Evolutionary conservation across 2,888 invertebrate genomes (phyloP).

Genomic region (Cephus rjabovi): DNA sequence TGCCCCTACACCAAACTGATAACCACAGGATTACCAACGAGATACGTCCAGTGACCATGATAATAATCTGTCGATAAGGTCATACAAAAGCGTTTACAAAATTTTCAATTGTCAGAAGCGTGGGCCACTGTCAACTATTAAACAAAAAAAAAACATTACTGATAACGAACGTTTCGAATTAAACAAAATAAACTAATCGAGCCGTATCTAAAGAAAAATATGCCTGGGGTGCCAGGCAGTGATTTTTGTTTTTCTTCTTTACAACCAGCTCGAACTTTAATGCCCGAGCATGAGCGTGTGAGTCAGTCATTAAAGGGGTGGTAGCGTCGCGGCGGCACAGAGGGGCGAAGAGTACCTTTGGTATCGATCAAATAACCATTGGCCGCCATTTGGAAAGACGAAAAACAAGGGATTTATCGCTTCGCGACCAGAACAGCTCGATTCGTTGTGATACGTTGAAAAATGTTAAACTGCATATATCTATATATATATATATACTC

Average conservation of each 20-base stretch:
- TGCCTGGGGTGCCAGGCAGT: not conserved
- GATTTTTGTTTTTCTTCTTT: not conserved
- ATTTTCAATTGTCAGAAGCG: not conserved
- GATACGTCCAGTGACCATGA: not conserved
- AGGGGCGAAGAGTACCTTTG: constrained; percentile 22
- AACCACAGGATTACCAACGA: not conserved
- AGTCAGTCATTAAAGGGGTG: constrained; percentile 55
- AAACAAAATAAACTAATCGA: not conserved
- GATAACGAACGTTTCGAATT: not conserved
- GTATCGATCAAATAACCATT: constrained; percentile 62
- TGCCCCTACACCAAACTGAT: not conserved
- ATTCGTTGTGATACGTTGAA: not conserved
- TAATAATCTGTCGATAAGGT: not conserved
- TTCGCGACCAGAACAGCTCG: constrained; percentile 10
- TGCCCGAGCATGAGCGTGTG: constrained; percentile 46
- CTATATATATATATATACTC: not conserved
- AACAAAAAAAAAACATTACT: too few species aligned
- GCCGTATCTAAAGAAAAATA: not conserved
- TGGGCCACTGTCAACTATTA: not conserved
- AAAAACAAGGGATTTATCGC: constrained; percentile 29
- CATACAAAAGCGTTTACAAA: not conserved
- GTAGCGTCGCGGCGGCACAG: constrained; percentile 18
- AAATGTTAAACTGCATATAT: not conserved
- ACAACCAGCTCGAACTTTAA: constrained; percentile 22
- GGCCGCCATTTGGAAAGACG: constrained; percentile 39